A percentile compares a stretch with the other conserved stretches of the same genome.
Conservation (phyloP, 2,113 vertebrate species). For the Xenotilapia caudafasciata region DNA sequence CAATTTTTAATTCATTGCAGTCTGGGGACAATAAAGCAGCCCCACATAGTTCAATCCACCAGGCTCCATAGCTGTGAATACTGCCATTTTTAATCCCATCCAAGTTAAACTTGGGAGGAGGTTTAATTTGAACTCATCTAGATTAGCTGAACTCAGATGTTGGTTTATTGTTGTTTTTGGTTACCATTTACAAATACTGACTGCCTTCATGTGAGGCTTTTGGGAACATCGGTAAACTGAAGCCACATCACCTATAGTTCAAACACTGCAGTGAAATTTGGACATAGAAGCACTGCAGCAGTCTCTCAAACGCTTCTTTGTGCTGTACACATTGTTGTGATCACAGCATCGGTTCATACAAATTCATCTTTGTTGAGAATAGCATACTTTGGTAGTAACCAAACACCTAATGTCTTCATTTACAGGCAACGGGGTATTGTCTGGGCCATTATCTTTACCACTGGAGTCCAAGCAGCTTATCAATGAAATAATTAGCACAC, state of each 20-base stretch:
- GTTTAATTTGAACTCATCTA: neutral
- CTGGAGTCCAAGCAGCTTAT: neutral
- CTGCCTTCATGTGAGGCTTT: neutral
- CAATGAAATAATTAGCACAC: neutral
- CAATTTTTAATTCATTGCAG: neutral
- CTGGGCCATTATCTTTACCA: neutral
- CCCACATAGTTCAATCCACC: neutral
- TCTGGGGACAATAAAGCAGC: neutral
- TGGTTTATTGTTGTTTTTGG: neutral
- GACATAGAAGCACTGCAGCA: neutral
- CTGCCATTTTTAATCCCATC: neutral
- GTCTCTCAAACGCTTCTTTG: neutral
- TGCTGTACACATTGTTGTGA: neutral
- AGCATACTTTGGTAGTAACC: neutral
- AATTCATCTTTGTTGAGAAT: neutral
- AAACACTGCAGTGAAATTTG: neutral
- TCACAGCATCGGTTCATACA: neutral
- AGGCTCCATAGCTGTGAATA: neutral
- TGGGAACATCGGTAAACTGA: neutral
- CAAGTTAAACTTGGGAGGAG: neutral
- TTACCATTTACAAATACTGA: neutral
- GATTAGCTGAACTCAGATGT: neutral
- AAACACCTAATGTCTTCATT: neutral
- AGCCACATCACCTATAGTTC: neutral
- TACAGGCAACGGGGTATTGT: neutral